Evolutionary conservation across 2,888 invertebrate genomes (phyloP).

Genomic region (Invenusta paracnida): DNA sequence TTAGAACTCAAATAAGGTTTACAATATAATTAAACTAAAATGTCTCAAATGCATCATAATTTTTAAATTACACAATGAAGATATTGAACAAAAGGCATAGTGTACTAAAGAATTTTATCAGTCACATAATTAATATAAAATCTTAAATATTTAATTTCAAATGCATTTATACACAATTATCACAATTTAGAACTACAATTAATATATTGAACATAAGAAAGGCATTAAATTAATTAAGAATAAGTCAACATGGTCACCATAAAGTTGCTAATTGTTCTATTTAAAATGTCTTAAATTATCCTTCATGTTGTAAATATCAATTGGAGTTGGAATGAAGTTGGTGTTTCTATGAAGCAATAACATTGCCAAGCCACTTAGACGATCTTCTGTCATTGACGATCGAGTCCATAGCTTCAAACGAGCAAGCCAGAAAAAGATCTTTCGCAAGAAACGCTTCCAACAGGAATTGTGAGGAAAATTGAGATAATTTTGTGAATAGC

Average conservation of each 20-base stretch:
- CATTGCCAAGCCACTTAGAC: constrained; percentile 29
- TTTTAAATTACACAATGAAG: constrained; percentile 13
- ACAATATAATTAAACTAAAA: constrained; percentile 8
- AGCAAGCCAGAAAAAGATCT: constrained; percentile 21
- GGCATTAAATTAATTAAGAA: constrained; percentile 26
- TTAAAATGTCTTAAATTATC: constrained; percentile 16
- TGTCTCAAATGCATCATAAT: constrained; percentile 26
- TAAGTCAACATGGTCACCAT: constrained; percentile 23
- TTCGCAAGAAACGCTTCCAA: constrained; percentile 22
- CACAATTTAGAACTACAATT: constrained; percentile 26
- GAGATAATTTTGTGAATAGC: constrained; percentile 29
- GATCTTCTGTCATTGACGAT: constrained; percentile 29
- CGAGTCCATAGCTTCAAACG: constrained; percentile 29
- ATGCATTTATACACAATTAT: constrained; percentile 29
- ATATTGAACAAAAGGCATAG: constrained; percentile 23
- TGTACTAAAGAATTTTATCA: constrained; percentile 25
- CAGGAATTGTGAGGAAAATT: constrained; percentile 16
- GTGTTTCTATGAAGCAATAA: constrained; percentile 26
- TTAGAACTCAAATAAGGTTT: not conserved
- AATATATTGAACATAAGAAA: constrained; percentile 29
- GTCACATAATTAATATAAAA: constrained; percentile 23
- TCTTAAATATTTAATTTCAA: constrained; percentile 25
- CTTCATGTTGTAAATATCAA: constrained; percentile 22
- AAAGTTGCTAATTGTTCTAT: constrained; percentile 17
- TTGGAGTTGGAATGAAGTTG: constrained; percentile 23